These are phyloP conservation scores for Amiota minor DNA, from an alignment of 2,888 invertebrate genomes.

Conservation along the genomic window DNA sequence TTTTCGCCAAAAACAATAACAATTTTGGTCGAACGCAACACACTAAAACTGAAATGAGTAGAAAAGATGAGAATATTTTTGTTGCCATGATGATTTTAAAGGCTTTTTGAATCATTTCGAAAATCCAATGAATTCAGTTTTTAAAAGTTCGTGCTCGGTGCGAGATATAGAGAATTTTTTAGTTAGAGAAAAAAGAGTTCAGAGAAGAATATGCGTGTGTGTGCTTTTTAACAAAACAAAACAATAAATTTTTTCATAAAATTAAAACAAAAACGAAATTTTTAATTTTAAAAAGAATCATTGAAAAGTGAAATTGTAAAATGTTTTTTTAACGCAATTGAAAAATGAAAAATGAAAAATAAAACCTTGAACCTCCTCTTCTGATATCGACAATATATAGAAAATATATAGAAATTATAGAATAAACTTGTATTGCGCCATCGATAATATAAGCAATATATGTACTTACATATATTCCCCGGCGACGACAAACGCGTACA, in stretches of 20 bases:
- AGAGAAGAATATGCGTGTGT: not conserved
- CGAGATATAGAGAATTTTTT: not conserved
- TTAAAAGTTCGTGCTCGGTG: slow-evolving; percentile 13
- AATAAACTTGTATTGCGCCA: too few relatives aligned
- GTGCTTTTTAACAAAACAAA: not conserved
- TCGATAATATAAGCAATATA: too few relatives aligned
- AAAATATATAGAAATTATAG: too few relatives aligned
- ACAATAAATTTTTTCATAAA: not conserved
- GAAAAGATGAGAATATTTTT: too few relatives aligned
- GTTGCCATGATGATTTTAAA: not conserved
- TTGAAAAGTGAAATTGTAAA: too few relatives aligned
- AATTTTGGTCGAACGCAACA: slow-evolving; percentile 4
- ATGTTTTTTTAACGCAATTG: too few relatives aligned
- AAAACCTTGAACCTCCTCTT: too few relatives aligned
- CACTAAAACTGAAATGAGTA: not conserved
- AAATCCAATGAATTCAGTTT: slow-evolving; percentile 18
- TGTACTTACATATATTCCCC: too few relatives aligned
- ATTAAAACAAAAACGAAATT: not conserved
- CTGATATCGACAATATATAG: too few relatives aligned
- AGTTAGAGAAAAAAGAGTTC: not conserved
- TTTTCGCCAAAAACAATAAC: slow-evolving; percentile 23
- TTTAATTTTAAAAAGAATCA: too few relatives aligned
- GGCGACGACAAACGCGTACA: too few relatives aligned
- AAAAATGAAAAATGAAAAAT: too few relatives aligned
- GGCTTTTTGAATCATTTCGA: slow-evolving; percentile 22